Evolutionary conservation across 1,140 invertebrate species (phyloP).

Genomic region (Tetranychus urticae): DNA sequence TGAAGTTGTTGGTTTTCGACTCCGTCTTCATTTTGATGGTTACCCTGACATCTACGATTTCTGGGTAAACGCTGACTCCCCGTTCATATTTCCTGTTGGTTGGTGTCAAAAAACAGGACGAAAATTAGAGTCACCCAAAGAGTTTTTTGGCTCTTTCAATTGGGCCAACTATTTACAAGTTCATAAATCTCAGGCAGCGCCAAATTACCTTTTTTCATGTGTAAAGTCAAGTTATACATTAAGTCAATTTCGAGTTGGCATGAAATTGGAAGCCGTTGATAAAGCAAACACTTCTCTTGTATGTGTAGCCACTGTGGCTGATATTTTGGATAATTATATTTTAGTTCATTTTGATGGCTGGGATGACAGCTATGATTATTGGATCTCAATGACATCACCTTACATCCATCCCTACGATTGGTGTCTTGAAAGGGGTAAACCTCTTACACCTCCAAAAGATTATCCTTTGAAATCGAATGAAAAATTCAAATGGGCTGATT

Average conservation of each 20-base stretch:
- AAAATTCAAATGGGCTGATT: conserved; percentile 56
- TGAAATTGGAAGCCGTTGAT: conserved; percentile 88
- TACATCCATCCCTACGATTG: conserved; percentile 82
- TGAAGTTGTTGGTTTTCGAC: conserved; percentile 42
- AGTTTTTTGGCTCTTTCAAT: conserved; percentile 36
- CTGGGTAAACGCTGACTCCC: conserved; percentile 73
- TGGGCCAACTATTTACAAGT: conserved; percentile 64
- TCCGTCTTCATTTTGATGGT: conserved; percentile 76
- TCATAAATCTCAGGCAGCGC: conserved; percentile 46
- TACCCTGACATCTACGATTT: conserved; percentile 72
- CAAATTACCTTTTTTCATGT: conserved; percentile 45
- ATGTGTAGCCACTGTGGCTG: conserved; percentile 65
- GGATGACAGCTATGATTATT: conserved; percentile 81
- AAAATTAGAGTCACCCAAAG: conserved; percentile 44
- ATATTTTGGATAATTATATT: conserved; percentile 56
- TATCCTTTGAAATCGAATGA: conserved; percentile 26
- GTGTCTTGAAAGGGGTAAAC: conserved; percentile 53
- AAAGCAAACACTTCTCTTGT: conserved; percentile 57
- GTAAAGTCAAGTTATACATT: conserved; percentile 35
- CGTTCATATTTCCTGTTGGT: conserved; percentile 72
- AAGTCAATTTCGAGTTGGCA: conserved; percentile 55
- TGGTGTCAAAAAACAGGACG: conserved; percentile 66
- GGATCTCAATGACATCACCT: conserved; percentile 64
- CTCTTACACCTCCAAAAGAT: conserved; percentile 59
- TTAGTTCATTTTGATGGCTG: conserved; percentile 85